Evolutionary conservation across 2,797 vertebrate genomes (phyloP), one percentile per base, ranked within the genome.

Genomic region (Sebastes taczanowskii): DNA sequence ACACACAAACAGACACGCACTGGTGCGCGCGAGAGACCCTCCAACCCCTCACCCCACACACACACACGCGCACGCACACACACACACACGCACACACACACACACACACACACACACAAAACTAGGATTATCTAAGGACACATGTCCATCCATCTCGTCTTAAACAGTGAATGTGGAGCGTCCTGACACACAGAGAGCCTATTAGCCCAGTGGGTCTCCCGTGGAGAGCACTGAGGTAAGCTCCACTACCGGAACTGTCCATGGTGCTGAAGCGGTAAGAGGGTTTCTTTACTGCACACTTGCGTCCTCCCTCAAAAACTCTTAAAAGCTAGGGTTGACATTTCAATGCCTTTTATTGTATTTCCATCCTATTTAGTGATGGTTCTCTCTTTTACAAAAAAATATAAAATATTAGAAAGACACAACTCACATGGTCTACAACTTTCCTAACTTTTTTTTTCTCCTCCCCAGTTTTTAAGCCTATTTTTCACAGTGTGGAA

Each of bases 251-350:
- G 93, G 66, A 94, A 91, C 95, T 96, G 94, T 95, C 95, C 95
- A 93, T 93, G 95, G 96, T 96, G 77, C 96, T 96, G 95, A 94
- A 88, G 87, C 86, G 72, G 74, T 94, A 94, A 95, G 84, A 90
- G 93, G 92, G 89, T 94, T 95, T 93, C 93, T 92, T 76, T 75
- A 81, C 88, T 78, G 81, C 87, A 89, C 90, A 93, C 86, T 86
- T 88, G 80, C 82, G 86, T 88, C 89, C 88, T 85, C 71, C 87
- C 88, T 86, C 88, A 87, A 89, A 87, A 93, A 94, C 89, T 94
- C 87, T 81, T 82, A 90, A 90, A 94, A 93, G 87, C 93, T 79
- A 77, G 74, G 90, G 90, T 90, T 94, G 93, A 95, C 93, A 94
- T 93, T 95, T 94, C 92, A 93, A 93, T 93, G 92, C 89, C 80